Conservation (phyloP, 2,113 vertebrate species). For the Pimephales promelas region DNA sequence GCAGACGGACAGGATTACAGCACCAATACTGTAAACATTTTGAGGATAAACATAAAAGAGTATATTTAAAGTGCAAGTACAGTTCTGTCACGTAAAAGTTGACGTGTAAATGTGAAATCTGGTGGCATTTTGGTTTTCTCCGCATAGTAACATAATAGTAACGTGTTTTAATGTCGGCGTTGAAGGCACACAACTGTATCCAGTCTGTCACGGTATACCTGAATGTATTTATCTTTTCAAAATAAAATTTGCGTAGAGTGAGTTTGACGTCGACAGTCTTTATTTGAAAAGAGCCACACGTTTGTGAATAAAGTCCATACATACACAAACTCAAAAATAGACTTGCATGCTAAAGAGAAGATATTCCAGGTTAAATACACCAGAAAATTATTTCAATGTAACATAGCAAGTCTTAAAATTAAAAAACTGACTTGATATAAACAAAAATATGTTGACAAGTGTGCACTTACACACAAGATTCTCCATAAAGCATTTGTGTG, state of each 20-base stretch:
- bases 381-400: not conserved
- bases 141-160: slow-evolving; percentile 64
- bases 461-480: not conserved
- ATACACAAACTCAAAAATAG: not conserved
- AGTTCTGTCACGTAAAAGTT: slow-evolving; percentile 65
- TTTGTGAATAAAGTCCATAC: not conserved
- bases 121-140: slow-evolving; percentile 67
- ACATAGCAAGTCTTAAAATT: not conserved
- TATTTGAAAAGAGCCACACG: slow-evolving; percentile 4
- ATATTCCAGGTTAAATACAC: not conserved
- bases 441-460: not conserved
- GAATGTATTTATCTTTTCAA: slow-evolving; percentile 81
- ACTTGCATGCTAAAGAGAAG: not conserved
- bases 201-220: slow-evolving; percentile 73
- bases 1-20: slow-evolving; percentile 30
- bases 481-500: not conserved
- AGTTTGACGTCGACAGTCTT: slow-evolving; percentile 2
- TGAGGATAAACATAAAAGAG: slow-evolving; percentile 47
- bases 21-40: slow-evolving; percentile 47
- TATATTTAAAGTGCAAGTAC: slow-evolving; percentile 30
- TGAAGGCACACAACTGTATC: slow-evolving; percentile 70
- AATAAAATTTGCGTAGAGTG: slow-evolving; percentile 52
- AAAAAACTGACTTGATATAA: not conserved
- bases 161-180: slow-evolving; percentile 64
- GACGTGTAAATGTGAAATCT: slow-evolving; percentile 71